Evolutionary conservation across 2,113 vertebrate genomes (phyloP), one percentile per base, ranked within the genome.

Genomic region (Pedionomus torquatus): DNA sequence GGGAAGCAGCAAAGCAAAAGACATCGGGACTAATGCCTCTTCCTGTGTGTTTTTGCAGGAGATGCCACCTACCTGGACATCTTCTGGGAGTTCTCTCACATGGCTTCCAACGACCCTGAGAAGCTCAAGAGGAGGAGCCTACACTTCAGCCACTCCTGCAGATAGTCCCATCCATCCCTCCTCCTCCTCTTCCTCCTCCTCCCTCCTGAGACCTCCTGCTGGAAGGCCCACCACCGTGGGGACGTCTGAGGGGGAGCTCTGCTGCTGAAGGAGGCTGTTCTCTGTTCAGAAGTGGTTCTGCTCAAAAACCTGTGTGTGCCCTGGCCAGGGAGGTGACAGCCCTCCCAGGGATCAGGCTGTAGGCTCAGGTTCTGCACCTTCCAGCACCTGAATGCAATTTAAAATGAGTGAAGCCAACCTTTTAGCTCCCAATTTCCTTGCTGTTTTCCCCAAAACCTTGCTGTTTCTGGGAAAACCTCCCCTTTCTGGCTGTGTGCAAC

Each of bases 61-160:
- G 99, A 99, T 77, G 97, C 99, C 61, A 99, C 99, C 2, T 99
- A 99, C 93, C 96, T 99, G 16, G 98, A 99, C 97, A 99, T 99
- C 98, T 99, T 99, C 97, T 74, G 98, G 35, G 99, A 99, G 54
- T 99, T 99, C 95, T 99, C 99, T 48, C 98, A 99, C 97, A 99
- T 99, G 99, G 99, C 99, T 2, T 99, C 99, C 2, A 98, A 99
- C 97, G 98, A 99, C 90, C 99, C 99, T 0, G 99, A 99, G 86
- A 99, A 99, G 87, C 98, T 99, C 91, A 98, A 98, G 41, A 93
- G 98, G 13, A 98, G 99, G 87, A 99, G 98, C 54, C 96, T 99
- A 24, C 98, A 99, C 89, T 98, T 98, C 97, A 97, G 98, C 18
- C 98, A 98, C 94, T 99, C 99, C 83, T 98, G 98, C 98, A 98